phyloP scores from a whole-genome alignment of 2,888 invertebrate genomes.

The Melieria omissa region DNA sequence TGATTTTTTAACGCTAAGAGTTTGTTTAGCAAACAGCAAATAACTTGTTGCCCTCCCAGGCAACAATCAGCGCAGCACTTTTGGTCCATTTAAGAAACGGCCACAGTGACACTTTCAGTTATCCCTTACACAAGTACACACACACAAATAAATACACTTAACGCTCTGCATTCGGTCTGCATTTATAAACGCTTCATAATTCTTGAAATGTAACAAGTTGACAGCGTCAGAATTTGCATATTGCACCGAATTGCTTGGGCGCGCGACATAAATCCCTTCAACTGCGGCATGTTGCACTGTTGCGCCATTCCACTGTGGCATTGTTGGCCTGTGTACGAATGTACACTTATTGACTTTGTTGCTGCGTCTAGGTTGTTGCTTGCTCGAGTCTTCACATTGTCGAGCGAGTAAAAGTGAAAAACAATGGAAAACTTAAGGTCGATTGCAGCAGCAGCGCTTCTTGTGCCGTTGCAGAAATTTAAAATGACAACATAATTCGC shows the following conservation, averaged over 20 bases:
- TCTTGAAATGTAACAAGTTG: slow-evolving; percentile 45
- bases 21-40: too few species aligned
- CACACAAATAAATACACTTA: too few species aligned
- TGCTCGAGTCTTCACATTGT: not conserved
- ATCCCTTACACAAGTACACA: too few species aligned
- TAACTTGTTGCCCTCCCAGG: too few species aligned
- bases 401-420: slow-evolving; percentile 19
- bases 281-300: slow-evolving; percentile 29
- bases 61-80: too few species aligned
- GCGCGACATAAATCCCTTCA: slow-evolving; percentile 46
- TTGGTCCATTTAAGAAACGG: too few species aligned
- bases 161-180: too few species aligned
- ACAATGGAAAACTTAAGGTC: slow-evolving; percentile 21
- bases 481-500: slow-evolving; percentile 58
- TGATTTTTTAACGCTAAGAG: too few species aligned
- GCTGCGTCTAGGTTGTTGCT: too few species aligned
- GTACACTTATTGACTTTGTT: not conserved
- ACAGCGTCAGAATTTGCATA: slow-evolving; percentile 41
- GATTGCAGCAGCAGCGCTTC: slow-evolving; percentile 8
- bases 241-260: slow-evolving; percentile 14
- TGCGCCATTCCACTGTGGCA: not conserved
- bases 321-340: not conserved
- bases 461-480: slow-evolving; percentile 37
- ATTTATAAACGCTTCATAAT: slow-evolving; percentile 37
- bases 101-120: too few species aligned